A percentile compares a stretch with the other conserved stretches of the same genome.
Conservation (phyloP, 2,888 invertebrate species). For the Carterocephalus palaemon region DNA sequence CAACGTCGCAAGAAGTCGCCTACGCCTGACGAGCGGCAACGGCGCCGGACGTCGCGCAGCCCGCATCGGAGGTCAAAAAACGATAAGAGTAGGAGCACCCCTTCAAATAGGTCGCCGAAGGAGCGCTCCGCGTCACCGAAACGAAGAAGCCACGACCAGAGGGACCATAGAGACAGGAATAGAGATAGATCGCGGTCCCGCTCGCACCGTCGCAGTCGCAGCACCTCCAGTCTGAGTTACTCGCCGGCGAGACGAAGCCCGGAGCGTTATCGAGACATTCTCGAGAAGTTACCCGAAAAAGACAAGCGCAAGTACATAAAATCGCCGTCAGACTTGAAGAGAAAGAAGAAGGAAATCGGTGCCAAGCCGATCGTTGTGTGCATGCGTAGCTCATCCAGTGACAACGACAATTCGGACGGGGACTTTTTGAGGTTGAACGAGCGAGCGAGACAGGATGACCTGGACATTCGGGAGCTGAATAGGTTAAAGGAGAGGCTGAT, state of each 20-base stretch:
- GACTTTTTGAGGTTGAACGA: slow-evolving; percentile 76
- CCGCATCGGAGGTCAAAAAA: slow-evolving; percentile 38
- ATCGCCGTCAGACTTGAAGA: slow-evolving; percentile 62
- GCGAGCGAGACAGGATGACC: slow-evolving; percentile 73
- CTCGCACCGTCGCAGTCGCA: slow-evolving; percentile 62
- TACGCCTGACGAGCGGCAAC: slow-evolving; percentile 42
- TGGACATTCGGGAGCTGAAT: slow-evolving; percentile 81
- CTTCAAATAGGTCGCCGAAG: slow-evolving; percentile 47
- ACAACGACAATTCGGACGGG: slow-evolving; percentile 77
- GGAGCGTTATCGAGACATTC: slow-evolving; percentile 82
- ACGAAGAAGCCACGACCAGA: slow-evolving; percentile 33
- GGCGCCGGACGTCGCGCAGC: slow-evolving; percentile 30
- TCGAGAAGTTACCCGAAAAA: slow-evolving; percentile 78
- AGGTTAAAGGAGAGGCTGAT: slow-evolving; percentile 82
- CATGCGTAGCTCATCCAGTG: slow-evolving; percentile 79
- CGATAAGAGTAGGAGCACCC: slow-evolving; percentile 44
- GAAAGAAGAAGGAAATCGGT: slow-evolving; percentile 43
- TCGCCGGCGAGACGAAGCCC: slow-evolving; percentile 84
- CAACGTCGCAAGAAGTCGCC: slow-evolving; percentile 44
- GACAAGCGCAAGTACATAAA: slow-evolving; percentile 74
- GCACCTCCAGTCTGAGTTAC: slow-evolving; percentile 81
- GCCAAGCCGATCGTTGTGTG: slow-evolving; percentile 72
- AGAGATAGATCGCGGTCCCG: slow-evolving; percentile 46
- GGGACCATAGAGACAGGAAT: slow-evolving; percentile 41
- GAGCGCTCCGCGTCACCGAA: slow-evolving; percentile 41